Evolutionary conservation across 2,113 vertebrate species (phyloP), one percentile per base, ranked within the genome.

Genomic region (Daubentonia madagascariensis): DNA sequence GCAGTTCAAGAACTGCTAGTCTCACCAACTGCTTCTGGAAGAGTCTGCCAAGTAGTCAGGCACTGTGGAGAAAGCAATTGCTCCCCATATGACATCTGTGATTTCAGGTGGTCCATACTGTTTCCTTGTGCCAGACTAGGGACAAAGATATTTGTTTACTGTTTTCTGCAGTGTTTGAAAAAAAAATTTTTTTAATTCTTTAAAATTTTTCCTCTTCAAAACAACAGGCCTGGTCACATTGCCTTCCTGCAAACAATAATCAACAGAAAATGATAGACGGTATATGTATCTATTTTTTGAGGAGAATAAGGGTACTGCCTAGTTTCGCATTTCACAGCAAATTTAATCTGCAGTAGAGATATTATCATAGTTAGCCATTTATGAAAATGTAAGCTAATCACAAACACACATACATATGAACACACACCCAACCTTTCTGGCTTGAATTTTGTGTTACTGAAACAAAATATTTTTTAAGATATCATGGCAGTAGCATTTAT

Each of bases 41-140:
- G 20, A 16, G 25, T 97, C 78, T 98, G 98, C 97, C 98, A 98
- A 98, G 65, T 76, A 85, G 65, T 50, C 75, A 92, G 79, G 59
- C 68, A 52, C 35, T 0, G 0, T 75, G 61, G 28, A 87, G 11
- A 95, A 73, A 79, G 59, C 37, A 95, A 67, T 17, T 68, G 89
- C 78, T 94, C 48, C 50, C 17, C 73, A 4, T 9, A 4, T 70
- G 92, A 92, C 72, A 94, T 91, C 96, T 98, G 94, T 88, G 87
- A 78, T 93, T 92, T 97, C 97, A 98, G 89, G 94, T 96, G 76
- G 14, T 7, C 48, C 7, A 17, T 45, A 20, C 14, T 54, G 37
- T 73, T 70, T 32, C 17, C 20, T 59, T n/a, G 1, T 52, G 37
- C 59, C 75, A 23, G 50, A 14, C 1, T 11, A 32, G 14, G 0